phyloP scores from a whole-genome alignment of 2,888 invertebrate species.

The Acanthopleura granulata region DNA sequence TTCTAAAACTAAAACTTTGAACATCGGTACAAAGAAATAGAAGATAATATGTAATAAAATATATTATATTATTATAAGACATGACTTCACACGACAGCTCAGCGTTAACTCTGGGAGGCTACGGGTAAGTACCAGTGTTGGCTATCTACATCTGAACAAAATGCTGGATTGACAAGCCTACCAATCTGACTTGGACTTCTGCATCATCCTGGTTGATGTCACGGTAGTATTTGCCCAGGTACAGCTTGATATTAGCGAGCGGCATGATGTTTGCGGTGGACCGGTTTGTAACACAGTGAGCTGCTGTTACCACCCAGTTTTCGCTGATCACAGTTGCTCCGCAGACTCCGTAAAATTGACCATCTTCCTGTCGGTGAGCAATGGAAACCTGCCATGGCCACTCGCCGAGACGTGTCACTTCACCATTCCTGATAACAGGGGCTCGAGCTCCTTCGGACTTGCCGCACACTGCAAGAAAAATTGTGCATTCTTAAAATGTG shows the following conservation, averaged over 20 bases:
- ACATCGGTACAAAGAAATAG: too few species aligned
- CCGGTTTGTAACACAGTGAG: slow-evolving; percentile 7
- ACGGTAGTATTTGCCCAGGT: slow-evolving; percentile 1
- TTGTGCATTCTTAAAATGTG: too few species aligned
- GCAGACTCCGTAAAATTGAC: background rate
- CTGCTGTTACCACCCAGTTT: slow-evolving; percentile 10
- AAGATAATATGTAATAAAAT: too few species aligned
- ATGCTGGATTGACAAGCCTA: too few species aligned
- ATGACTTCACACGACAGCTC: too few species aligned
- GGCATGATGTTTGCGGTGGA: background rate
- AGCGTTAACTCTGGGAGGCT: too few species aligned
- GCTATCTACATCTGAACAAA: too few species aligned
- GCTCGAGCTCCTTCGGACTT: slow-evolving; percentile 10
- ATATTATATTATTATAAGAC: too few species aligned
- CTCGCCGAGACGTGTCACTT: background rate
- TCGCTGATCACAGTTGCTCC: slow-evolving; percentile 2
- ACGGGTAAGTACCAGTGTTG: too few species aligned
- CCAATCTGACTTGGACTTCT: background rate
- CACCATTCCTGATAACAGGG: background rate
- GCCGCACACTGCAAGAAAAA: background rate
- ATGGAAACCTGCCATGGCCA: slow-evolving; percentile 17
- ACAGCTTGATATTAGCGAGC: background rate
- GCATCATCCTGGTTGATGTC: background rate
- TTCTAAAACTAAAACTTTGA: too few species aligned
- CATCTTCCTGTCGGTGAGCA: background rate